These are phyloP conservation scores for Lycaena phlaeas DNA, from an alignment of 2,888 invertebrate genomes.

Conservation along the genomic window DNA sequence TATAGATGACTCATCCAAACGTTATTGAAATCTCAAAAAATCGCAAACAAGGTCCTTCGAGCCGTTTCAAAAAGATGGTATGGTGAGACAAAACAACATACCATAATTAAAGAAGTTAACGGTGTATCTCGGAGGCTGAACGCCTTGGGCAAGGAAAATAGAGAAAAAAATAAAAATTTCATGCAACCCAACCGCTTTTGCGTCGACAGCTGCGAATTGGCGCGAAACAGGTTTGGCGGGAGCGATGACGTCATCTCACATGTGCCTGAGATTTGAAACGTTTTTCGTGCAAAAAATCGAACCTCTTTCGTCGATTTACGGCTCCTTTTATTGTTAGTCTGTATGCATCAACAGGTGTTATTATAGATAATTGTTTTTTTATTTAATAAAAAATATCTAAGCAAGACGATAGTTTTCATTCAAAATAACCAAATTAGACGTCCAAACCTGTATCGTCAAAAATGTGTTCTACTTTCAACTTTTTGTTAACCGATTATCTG, in stretches of 20 bases:
- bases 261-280: constrained; percentile 48
- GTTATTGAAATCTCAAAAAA: not conserved
- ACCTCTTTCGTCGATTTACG: constrained; percentile 47
- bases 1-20: not conserved
- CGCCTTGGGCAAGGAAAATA: constrained; percentile 35
- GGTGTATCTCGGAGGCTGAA: constrained; percentile 53
- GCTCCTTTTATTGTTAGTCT: constrained; percentile 32
- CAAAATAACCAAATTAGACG: no score
- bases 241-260: constrained; percentile 60
- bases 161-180: constrained; percentile 34
- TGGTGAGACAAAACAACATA: constrained; percentile 25
- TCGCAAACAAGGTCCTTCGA: not conserved
- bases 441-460: no score
- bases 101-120: constrained; percentile 47
- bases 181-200: constrained; percentile 43
- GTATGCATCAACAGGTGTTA: constrained; percentile 23
- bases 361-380: constrained; percentile 12
- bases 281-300: constrained; percentile 37
- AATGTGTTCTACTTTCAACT: no score
- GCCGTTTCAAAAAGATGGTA: constrained; percentile 13
- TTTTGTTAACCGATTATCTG: no score
- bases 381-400: no score
- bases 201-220: constrained; percentile 68
- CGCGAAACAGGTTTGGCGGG: constrained; percentile 63
- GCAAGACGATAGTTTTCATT: no score